Base-by-base conservation (phyloP, 2,888 invertebrate genomes). In the Congeria kusceri region DNA sequence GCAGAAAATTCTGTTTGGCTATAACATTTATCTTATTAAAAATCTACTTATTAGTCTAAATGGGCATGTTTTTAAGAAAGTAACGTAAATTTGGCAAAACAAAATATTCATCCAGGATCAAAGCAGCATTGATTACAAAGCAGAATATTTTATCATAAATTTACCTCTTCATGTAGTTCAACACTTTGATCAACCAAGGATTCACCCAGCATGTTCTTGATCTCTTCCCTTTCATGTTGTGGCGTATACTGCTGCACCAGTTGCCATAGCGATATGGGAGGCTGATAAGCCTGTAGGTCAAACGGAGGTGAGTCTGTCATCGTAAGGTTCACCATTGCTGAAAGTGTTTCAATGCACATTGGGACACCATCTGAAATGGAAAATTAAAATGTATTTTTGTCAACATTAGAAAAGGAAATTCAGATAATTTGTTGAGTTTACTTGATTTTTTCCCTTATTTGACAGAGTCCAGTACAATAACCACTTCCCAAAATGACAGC, bases 101-200 rank as follows among this genome's bases (percentile, higher is more conserved):
- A 18, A 25, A 1, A 59, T 23, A 27, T 5, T 15, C 11, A 59
- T 68, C 25, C 28, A 59, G 23, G n/a, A 29, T 32, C 25, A 46
- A 46, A 15, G 15, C 46, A 46, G 15, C 11, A 46, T 15, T 3
- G 15, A 15, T 32, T n/a, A 32, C 39, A 27, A 28, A 3, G 23
- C 44, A 23, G 47, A 9, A n/a, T n/a, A n/a, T n/a, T n/a, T n/a
- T n/a, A n/a, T n/a, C n/a, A n/a, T n/a, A n/a, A n/a, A 18, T 61
- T 62, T 84, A 92, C 93, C 91, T 93, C 93, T 66, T 84, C 68
- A 79, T 92, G 92, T 11, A 93, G 86, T 66, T 93, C 93, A 63
- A 90, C 49, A 75, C 91, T 92, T 65, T 92, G 92, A 27, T 93
- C 93, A 28, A 93, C 89, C 28, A 92, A 74, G 1, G 90, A 91